Conservation (phyloP, 35 echinoderm and acorn worm species). For the Diadema setosum region DNA sequence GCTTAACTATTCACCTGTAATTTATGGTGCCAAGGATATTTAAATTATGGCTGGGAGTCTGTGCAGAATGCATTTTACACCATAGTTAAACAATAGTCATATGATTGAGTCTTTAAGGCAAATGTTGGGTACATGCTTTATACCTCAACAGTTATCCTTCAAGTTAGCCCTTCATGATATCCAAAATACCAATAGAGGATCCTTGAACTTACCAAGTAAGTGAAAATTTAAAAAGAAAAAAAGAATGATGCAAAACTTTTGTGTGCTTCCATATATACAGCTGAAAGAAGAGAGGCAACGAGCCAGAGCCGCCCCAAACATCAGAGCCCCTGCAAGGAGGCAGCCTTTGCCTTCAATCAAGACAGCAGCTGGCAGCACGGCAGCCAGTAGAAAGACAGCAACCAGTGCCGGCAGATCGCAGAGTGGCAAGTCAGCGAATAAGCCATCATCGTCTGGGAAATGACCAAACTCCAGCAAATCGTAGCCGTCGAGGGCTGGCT, state of each 20-base stretch:
- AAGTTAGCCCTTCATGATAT: background rate
- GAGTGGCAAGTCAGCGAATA: background rate
- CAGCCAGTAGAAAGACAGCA: background rate
- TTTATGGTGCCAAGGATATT: no score
- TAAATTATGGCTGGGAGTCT: no score
- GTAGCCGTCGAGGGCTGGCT: no score
- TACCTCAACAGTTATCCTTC: background rate
- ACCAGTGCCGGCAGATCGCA: background rate
- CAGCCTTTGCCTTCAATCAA: background rate
- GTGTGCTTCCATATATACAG: background rate
- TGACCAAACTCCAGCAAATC: no score
- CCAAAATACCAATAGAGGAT: background rate
- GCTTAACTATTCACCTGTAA: no score
- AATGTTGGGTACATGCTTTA: background rate
- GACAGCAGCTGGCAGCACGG: background rate
- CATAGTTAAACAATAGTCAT: background rate
- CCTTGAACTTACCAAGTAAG: background rate
- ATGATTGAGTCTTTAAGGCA: background rate
- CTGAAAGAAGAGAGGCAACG: conserved; percentile 1
- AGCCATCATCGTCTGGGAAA: background rate
- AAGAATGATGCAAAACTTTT: background rate
- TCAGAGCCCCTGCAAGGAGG: background rate
- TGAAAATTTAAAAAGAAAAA: background rate
- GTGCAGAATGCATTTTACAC: no score
- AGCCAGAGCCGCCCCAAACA: background rate